Evolutionary conservation across 2,113 vertebrate species (phyloP).

Genomic region (Lonchura striata): DNA sequence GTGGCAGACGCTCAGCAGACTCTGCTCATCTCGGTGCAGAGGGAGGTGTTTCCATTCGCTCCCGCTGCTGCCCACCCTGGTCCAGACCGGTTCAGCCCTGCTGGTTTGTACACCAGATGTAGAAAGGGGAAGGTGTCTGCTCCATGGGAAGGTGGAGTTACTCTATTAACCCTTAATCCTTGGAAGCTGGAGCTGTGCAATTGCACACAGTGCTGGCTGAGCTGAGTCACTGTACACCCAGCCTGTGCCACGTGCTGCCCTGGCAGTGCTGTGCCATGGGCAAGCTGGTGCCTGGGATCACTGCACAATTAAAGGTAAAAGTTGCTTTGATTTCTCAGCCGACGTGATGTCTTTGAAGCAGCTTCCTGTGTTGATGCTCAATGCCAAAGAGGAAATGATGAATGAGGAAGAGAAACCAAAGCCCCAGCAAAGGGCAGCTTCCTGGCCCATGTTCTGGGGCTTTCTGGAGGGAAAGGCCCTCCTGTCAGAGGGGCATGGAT

Average conservation of each 20-base stretch:
- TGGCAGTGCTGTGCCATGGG: background rate
- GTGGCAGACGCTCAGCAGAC: rapidly evolving
- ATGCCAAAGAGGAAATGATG: background rate
- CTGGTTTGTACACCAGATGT: background rate
- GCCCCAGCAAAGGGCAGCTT: background rate
- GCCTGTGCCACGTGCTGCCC: rapidly evolving
- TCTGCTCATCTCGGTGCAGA: background rate
- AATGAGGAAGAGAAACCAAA: background rate
- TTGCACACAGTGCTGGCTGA: background rate
- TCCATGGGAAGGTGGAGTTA: background rate
- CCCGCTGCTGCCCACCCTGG: background rate
- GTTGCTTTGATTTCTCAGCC: background rate
- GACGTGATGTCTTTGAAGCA: rapidly evolving
- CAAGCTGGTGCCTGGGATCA: rapidly evolving
- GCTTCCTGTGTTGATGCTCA: background rate
- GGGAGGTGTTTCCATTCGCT: rapidly evolving
- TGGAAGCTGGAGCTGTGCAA: background rate
- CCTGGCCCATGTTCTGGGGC: rapidly evolving
- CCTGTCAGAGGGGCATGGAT: rapidly evolving
- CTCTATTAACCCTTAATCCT: background rate
- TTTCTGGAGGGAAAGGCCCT: background rate
- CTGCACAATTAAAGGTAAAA: background rate
- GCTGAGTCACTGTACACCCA: no score
- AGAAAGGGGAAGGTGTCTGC: background rate
- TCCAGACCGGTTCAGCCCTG: rapidly evolving